These are phyloP conservation scores for Clupea harengus DNA, from an alignment of 2,113 vertebrate genomes.

Conservation along the genomic window DNA sequence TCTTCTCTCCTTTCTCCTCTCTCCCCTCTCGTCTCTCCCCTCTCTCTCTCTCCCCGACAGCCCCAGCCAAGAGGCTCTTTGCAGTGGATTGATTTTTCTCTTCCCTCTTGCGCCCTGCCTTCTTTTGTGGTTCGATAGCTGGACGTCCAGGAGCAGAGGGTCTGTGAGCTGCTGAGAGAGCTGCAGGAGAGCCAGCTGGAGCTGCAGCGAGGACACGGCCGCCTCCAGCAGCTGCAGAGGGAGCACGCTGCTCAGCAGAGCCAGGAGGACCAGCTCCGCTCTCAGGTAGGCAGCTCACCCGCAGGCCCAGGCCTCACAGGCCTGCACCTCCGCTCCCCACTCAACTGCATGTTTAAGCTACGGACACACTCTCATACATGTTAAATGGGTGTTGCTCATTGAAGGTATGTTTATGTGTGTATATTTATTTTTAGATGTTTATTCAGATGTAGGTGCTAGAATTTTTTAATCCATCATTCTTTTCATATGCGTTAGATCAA, in stretches of 20 bases:
- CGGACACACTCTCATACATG: not conserved
- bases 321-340: constrained; percentile 38
- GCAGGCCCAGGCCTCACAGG: constrained; percentile 48
- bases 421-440: not conserved
- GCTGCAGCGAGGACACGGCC: constrained; percentile 70
- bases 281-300: constrained; percentile 71
- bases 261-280: constrained; percentile 60
- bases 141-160: constrained; percentile 85
- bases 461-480: too few species aligned
- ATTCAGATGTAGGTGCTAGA: too few species aligned
- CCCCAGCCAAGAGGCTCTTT: constrained; percentile 54
- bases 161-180: constrained; percentile 83
- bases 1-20: not conserved
- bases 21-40: not conserved
- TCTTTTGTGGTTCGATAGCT: constrained; percentile 85
- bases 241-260: constrained; percentile 59
- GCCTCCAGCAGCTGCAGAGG: constrained; percentile 61
- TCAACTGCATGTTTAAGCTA: not conserved
- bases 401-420: constrained; percentile 21
- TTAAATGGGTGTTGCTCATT: not conserved
- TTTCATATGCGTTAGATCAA: too few species aligned
- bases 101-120: constrained; percentile 79
- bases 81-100: constrained; percentile 91
- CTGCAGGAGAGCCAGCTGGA: constrained; percentile 77
- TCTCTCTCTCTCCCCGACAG: constrained; percentile 45